Evolutionary conservation across 2,113 vertebrate species (phyloP), one percentile per base, ranked within the genome.

Genomic region (Hippoglossus stenolepis): DNA sequence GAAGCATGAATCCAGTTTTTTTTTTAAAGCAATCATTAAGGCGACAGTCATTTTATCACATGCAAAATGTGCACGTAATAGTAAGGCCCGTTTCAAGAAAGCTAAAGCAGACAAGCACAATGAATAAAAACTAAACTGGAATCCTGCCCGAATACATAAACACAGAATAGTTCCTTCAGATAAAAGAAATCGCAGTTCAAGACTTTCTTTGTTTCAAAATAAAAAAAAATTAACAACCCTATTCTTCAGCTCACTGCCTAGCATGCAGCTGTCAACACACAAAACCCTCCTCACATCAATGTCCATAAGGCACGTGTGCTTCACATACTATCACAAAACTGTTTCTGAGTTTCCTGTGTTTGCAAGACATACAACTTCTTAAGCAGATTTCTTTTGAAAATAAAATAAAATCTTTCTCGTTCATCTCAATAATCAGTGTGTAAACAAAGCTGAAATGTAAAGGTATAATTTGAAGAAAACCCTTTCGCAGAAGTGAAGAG

Each of bases 271-370:
- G 74, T 14, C 63, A 73, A 73, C 5, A 68, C 49, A 58, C 73
- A 73, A 79, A 79, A 62, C 12, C 74, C 63, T 75, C 38, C 26
- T 43, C 54, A 70, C 43, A 61, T 68, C 61, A 80, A 77, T 63
- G 23, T 86, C 71, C 72, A 79, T 92, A 91, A 93, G 90, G 90
- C 92, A 93, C 90, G 82, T 57, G 3, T 79, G 65, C 35, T 54
- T 80, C 28, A 75, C 43, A 72, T 26, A 57, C 38, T 10, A 8
- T 68, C 40, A 38, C 60, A 4, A 63, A 77, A 47, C 40, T 43
- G 62, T 58, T 73, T 73, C 45, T 60, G 21, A 58, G 43, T 58
- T 63, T 78, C 56, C 47, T 60, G 53, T 66, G 70, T 65, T 59
- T 28, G 47, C 70, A 63, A 66, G 20, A 73, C 51, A 8, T 35